phyloP scores from a whole-genome alignment of 2,888 invertebrate genomes.

The Aelia acuminata region DNA sequence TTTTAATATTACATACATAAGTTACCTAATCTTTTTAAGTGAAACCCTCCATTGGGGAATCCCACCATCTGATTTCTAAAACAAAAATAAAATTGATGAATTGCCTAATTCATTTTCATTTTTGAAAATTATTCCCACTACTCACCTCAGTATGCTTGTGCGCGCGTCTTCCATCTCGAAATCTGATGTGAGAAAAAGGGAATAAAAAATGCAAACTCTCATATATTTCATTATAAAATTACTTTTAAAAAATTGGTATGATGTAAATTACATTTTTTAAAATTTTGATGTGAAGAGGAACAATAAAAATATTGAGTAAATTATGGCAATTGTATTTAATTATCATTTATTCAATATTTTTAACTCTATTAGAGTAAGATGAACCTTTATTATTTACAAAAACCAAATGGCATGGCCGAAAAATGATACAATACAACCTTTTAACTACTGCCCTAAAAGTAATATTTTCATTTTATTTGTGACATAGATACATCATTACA shows the following conservation, averaged over 20 bases:
- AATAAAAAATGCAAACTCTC: not conserved
- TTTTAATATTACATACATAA: no score
- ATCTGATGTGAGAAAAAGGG: not conserved
- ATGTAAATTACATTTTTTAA: not conserved
- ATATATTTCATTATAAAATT: constrained; percentile 15
- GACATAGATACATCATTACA: not conserved
- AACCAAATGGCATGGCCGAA: constrained; percentile 56
- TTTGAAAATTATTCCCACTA: not conserved
- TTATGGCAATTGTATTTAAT: constrained; percentile 55
- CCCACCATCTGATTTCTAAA: no score
- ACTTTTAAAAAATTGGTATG: not conserved
- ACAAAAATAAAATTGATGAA: no score
- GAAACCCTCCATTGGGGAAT: no score
- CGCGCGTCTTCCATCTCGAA: not conserved
- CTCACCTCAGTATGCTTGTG: not conserved
- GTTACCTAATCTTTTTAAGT: no score
- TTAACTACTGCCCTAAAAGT: constrained; percentile 54
- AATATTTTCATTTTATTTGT: constrained; percentile 50
- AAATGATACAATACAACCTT: constrained; percentile 57
- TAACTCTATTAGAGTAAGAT: constrained; percentile 53
- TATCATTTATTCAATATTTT: constrained; percentile 59
- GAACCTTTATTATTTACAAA: constrained; percentile 56
- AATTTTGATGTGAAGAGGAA: constrained; percentile 8
- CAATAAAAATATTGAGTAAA: constrained; percentile 32
- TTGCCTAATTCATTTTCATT: no score